Evolutionary conservation across 2,888 invertebrate genomes (phyloP).

Genomic region (Orthosia incerta): DNA sequence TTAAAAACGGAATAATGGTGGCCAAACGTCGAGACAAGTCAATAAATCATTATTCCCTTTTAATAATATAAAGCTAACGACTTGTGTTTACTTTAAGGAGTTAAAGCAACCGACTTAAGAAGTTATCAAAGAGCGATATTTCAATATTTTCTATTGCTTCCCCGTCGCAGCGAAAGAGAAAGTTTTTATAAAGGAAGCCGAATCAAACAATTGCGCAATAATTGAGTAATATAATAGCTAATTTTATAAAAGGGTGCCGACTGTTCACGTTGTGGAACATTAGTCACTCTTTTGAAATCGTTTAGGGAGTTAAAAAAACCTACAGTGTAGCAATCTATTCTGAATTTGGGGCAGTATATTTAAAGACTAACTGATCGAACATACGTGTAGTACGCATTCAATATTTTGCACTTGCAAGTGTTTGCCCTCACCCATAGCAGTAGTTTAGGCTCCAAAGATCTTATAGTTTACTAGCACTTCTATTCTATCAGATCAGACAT

Average conservation of each 20-base stretch:
- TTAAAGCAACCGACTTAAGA: not conserved
- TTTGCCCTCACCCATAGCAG: not conserved
- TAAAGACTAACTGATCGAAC: not conserved
- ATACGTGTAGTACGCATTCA: not conserved
- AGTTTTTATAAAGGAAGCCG: slow-evolving; percentile 6
- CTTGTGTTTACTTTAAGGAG: not conserved
- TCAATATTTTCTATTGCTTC: slow-evolving; percentile 3
- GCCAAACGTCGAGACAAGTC: too few species aligned
- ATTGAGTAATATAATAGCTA: not conserved
- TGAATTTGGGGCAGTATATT: not conserved
- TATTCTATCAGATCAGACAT: not conserved
- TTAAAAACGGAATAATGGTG: too few species aligned
- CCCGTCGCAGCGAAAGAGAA: not conserved
- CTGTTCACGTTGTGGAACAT: not conserved
- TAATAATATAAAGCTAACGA: not conserved
- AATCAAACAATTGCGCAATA: not conserved
- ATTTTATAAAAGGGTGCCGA: slow-evolving; percentile 15
- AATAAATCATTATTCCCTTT: not conserved
- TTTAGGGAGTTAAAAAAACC: not conserved
- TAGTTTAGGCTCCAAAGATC: not conserved
- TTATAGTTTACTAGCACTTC: not conserved
- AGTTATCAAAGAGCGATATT: slow-evolving; percentile 5
- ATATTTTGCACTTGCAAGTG: not conserved
- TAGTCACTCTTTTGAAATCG: not conserved
- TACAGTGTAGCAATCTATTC: not conserved